Conservation (phyloP, 2,888 invertebrate genomes). For the Ennomos quercinarius region DNA sequence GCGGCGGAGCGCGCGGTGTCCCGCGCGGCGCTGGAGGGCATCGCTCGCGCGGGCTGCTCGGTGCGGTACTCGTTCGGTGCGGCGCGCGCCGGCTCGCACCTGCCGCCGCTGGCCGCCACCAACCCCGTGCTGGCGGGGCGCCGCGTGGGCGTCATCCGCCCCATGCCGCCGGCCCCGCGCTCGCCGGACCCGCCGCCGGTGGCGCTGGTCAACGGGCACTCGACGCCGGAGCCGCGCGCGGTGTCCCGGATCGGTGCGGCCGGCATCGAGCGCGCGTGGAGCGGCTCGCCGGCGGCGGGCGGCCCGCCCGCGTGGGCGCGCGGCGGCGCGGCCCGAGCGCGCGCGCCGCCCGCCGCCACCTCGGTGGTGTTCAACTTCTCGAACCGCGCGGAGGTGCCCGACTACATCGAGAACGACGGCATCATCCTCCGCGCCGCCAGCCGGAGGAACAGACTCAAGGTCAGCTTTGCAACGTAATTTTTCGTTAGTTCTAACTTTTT, state of each 20-base stretch:
- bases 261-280: conserved; percentile 71
- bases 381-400: conserved; percentile 93
- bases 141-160: conserved; percentile 86
- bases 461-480: conserved; percentile 65
- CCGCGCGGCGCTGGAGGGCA: conserved; percentile 87
- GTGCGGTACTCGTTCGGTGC: conserved; percentile 86
- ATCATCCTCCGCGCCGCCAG: conserved; percentile 88
- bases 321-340: conserved; percentile 40
- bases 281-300: conserved; percentile 51
- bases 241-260: conserved; percentile 63
- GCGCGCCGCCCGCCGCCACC: conserved; percentile 77
- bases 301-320: conserved; percentile 42
- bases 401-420: conserved; percentile 96
- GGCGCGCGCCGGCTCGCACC: conserved; percentile 62
- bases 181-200: conserved; percentile 38
- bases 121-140: conserved; percentile 71
- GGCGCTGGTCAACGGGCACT: conserved; percentile 63
- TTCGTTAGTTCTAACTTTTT: no score
- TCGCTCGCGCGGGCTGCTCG: conserved; percentile 88
- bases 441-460: conserved; percentile 90
- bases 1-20: conserved; percentile 64
- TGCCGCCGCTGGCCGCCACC: conserved; percentile 71
- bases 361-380: conserved; percentile 96
- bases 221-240: conserved; percentile 67
- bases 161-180: conserved; percentile 68